phyloP scores from a whole-genome alignment of 1,140 invertebrate species.

The Drosophila bipectinata region DNA sequence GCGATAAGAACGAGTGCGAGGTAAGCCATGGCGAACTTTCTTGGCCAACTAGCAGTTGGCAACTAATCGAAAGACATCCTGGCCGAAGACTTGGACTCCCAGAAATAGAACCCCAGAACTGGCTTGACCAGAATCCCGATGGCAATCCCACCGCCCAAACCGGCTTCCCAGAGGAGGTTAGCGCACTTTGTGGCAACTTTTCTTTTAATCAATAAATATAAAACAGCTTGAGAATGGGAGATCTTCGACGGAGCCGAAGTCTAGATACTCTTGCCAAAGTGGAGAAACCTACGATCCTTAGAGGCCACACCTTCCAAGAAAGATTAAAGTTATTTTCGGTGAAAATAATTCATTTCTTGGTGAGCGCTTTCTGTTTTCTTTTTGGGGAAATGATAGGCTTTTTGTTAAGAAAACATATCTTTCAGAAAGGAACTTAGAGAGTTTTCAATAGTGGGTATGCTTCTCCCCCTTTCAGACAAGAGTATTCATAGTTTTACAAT shows the following conservation, averaged over 20 bases:
- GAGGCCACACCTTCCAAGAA: conserved; percentile 17
- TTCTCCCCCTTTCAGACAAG: conserved; percentile 6
- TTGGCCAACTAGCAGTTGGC: conserved; percentile 65
- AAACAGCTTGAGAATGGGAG: conserved; percentile 24
- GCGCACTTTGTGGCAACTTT: conserved; percentile 47
- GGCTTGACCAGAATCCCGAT: conserved; percentile 43
- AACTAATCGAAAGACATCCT: conserved; percentile 58
- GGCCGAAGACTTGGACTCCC: conserved; percentile 34
- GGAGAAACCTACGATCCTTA: background rate
- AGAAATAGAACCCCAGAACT: conserved; percentile 35
- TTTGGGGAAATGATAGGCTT: conserved; percentile 30
- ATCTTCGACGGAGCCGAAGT: conserved; percentile 15
- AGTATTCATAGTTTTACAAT: conserved; percentile 29
- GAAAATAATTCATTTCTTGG: conserved; percentile 26
- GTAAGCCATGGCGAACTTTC: conserved; percentile 55
- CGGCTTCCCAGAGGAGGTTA: conserved; percentile 56
- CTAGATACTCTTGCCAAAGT: conserved; percentile 20
- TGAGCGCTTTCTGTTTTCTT: background rate
- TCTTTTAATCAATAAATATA: conserved; percentile 60
- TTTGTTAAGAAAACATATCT: conserved; percentile 30
- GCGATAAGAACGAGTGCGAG: conserved; percentile 24
- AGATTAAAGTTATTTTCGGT: conserved; percentile 19
- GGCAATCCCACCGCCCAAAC: conserved; percentile 27
- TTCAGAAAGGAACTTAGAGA: conserved; percentile 11
- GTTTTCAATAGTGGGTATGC: background rate